Percentiles rank a stretch among this genome's conserved stretches.
These are phyloP conservation scores for Chouioia cunea DNA, from an alignment of 2,888 invertebrate species.

Conservation along the genomic window DNA sequence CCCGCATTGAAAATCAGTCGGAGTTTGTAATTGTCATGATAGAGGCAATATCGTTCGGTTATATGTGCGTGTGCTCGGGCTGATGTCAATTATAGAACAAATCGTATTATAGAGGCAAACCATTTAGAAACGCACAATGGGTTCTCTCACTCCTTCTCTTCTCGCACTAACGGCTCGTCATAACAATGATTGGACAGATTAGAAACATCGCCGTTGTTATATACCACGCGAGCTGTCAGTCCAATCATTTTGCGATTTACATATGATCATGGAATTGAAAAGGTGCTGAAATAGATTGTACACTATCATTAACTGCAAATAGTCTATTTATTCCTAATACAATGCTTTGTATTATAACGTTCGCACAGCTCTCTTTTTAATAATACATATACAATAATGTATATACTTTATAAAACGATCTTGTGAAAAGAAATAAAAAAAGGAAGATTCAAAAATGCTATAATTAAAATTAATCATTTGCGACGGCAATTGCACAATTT, in stretches of 20 bases:
- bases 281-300: conserved; percentile 11
- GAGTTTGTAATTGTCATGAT: conserved; percentile 61
- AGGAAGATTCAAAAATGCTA: background rate
- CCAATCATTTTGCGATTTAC: conserved; percentile 17
- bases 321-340: no score
- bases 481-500: background rate
- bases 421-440: no score
- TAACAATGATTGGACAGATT: conserved; percentile 40
- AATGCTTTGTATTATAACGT: no score
- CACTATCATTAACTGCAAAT: conserved; percentile 10
- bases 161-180: conserved; percentile 7
- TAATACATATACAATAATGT: no score
- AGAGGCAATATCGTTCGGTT: conserved; percentile 54
- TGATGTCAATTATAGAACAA: conserved; percentile 57
- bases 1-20: conserved; percentile 46
- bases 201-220: conserved; percentile 33
- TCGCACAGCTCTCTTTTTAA: no score
- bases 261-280: conserved; percentile 46
- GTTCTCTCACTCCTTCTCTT: conserved; percentile 16
- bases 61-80: background rate
- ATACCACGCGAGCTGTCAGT: conserved; percentile 27
- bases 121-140: conserved; percentile 49
- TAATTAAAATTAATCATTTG: background rate
- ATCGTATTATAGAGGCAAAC: conserved; percentile 47
- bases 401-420: no score